phyloP scores from a whole-genome alignment of 1,140 invertebrate species.

The Dysdera silvatica region DNA sequence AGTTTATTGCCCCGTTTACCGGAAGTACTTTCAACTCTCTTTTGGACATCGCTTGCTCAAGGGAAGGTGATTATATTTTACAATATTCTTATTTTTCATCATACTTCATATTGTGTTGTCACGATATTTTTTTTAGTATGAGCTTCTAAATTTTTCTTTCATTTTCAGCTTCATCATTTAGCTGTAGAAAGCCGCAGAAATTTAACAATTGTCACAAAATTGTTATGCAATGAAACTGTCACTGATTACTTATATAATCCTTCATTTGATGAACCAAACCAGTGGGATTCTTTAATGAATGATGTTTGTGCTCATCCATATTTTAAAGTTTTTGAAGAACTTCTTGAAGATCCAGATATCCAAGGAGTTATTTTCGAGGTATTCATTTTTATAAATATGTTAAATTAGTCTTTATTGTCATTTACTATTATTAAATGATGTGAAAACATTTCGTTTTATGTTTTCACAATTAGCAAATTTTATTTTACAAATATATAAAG shows the following conservation, averaged over 20 bases:
- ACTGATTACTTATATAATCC: slow-evolving; percentile 20
- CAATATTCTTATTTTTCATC: background rate
- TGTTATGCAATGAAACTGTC: slow-evolving; percentile 6
- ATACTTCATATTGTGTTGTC: background rate
- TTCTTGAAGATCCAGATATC: slow-evolving; percentile 26
- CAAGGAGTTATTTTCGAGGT: slow-evolving; percentile 25
- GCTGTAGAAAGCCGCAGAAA: background rate
- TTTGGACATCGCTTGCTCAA: slow-evolving; percentile 20
- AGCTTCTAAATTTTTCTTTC: no score
- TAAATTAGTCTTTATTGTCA: background rate
- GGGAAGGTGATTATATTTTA: slow-evolving; percentile 10
- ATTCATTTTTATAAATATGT: background rate
- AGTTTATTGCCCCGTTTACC: slow-evolving; percentile 17
- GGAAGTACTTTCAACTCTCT: slow-evolving; percentile 17
- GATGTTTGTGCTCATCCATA: slow-evolving; percentile 5
- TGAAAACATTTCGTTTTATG: background rate
- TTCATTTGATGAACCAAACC: background rate
- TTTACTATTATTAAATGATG: background rate
- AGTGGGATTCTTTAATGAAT: background rate
- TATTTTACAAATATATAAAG: no score
- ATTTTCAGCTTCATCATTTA: slow-evolving; percentile 6
- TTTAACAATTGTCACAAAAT: slow-evolving; percentile 7
- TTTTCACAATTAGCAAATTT: background rate
- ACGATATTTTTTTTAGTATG: background rate
- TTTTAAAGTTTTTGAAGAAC: slow-evolving; percentile 19